phyloP scores from a whole-genome alignment of 2,113 vertebrate genomes.

The Pristiophorus japonicus region DNA sequence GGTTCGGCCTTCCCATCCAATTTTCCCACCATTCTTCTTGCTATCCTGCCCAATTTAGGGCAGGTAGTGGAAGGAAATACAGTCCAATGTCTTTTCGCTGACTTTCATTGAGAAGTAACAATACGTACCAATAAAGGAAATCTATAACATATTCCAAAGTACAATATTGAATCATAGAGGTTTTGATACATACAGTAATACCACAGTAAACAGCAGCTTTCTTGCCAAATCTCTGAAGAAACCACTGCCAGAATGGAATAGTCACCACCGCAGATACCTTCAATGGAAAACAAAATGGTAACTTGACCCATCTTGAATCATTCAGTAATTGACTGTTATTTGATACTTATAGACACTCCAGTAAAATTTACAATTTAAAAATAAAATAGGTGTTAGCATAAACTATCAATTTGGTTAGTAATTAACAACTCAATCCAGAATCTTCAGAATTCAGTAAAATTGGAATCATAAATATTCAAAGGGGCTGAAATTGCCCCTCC shows the following conservation, averaged over 20 bases:
- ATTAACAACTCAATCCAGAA: not conserved
- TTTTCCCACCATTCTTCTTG: not conserved
- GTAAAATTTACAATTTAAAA: not conserved
- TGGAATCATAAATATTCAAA: not conserved
- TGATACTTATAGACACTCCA: not conserved
- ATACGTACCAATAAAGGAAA: not conserved
- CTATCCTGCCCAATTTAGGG: not conserved
- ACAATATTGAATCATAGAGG: not conserved
- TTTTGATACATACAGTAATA: constrained; percentile 70
- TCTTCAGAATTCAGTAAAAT: not conserved
- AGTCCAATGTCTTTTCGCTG: not conserved
- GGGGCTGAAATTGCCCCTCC: no score
- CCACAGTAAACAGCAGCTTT: constrained; percentile 77
- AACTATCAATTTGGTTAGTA: not conserved
- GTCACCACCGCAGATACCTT: constrained; percentile 82
- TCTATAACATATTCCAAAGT: not conserved
- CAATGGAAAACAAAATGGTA: constrained; percentile 29
- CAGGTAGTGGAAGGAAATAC: not conserved
- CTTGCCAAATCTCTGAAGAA: constrained; percentile 86
- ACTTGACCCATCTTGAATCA: not conserved
- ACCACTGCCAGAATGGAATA: constrained; percentile 89
- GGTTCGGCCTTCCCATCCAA: not conserved
- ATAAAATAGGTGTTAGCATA: not conserved
- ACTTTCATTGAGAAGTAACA: not conserved
- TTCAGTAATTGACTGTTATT: not conserved